Evolutionary conservation across 2,888 invertebrate species (phyloP).

Genomic region (Xanthia icteritia): DNA sequence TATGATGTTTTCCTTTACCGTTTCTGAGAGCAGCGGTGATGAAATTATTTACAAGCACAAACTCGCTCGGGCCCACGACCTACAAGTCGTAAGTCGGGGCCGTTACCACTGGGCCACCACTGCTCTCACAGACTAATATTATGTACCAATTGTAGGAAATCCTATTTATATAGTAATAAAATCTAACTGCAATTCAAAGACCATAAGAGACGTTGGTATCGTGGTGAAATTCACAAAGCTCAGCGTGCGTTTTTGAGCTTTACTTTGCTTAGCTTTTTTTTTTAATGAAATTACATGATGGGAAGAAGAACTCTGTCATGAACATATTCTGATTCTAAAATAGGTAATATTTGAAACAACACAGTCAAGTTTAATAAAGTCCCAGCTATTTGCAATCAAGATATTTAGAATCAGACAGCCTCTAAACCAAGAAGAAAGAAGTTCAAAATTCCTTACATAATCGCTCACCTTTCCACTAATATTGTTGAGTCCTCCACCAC

Average conservation of each 20-base stretch:
- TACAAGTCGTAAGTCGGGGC: no score
- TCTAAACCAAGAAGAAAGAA: not conserved
- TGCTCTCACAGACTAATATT: not conserved
- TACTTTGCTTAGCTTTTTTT: no score
- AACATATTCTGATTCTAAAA: no score
- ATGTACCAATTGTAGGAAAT: no score
- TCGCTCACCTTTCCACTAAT: constrained; percentile 85
- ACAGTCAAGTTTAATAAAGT: not conserved
- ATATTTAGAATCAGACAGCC: not conserved
- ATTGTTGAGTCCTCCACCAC: constrained; percentile 87
- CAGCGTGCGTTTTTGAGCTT: no score
- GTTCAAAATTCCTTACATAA: constrained; percentile 13
- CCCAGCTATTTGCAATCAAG: not conserved
- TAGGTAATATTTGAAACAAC: not conserved
- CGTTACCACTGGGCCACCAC: no score
- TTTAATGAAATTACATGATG: not conserved
- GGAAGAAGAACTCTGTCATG: not conserved
- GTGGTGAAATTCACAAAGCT: not conserved
- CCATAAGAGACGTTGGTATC: not conserved
- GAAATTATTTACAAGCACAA: no score
- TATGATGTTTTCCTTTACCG: no score
- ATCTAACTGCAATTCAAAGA: not conserved
- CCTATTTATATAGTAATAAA: not conserved
- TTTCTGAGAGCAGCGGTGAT: no score
- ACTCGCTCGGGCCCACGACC: no score